A percentile compares a stretch with the other conserved stretches of the same genome.
Conservation (phyloP, 1,140 invertebrate species). For the Hermetia illucens region DNA sequence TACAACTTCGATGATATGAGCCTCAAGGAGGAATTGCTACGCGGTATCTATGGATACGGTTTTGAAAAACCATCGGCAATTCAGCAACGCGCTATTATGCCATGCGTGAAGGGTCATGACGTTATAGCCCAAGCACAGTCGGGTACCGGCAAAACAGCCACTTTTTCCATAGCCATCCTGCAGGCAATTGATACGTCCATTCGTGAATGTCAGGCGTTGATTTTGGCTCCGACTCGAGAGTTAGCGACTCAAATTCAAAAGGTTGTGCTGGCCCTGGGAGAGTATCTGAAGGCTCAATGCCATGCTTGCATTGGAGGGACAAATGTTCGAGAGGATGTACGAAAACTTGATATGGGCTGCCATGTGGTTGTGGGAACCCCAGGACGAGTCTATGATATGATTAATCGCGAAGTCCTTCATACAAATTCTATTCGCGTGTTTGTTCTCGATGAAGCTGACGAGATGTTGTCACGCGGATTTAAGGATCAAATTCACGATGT, state of each 20-base stretch:
- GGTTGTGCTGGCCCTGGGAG: slow-evolving; percentile 93
- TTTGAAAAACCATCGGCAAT: slow-evolving; percentile 99
- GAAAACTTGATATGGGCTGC: slow-evolving; percentile 80
- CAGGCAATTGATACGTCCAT: slow-evolving; percentile 88
- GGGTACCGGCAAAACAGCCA: slow-evolving; percentile 97
- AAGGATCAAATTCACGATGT: slow-evolving; percentile 99
- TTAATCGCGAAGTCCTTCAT: slow-evolving; percentile 76
- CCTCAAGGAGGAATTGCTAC: slow-evolving; percentile 81
- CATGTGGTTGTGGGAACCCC: slow-evolving; percentile 98
- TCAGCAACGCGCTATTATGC: slow-evolving; percentile 97
- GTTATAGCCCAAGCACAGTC: slow-evolving; percentile 99
- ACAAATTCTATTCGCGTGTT: slow-evolving; percentile 89
- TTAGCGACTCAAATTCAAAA: slow-evolving; percentile 85
- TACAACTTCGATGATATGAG: slow-evolving; percentile 99
- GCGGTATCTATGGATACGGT: slow-evolving; percentile 99
- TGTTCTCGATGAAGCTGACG: slow-evolving; percentile 98
- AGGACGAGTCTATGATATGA: slow-evolving; percentile 97
- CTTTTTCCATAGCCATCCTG: slow-evolving; percentile 97
- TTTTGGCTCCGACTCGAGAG: slow-evolving; percentile 95
- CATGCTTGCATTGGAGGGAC: slow-evolving; percentile 99
- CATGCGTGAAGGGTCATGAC: slow-evolving; percentile 90
- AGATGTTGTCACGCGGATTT: slow-evolving; percentile 99
- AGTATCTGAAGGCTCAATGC: slow-evolving; percentile 93
- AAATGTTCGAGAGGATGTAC: slow-evolving; percentile 92
- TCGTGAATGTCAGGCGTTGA: slow-evolving; percentile 90